These are phyloP conservation scores for Perdita meconis DNA, from an alignment of 2,888 invertebrate genomes.

Conservation along the genomic window DNA sequence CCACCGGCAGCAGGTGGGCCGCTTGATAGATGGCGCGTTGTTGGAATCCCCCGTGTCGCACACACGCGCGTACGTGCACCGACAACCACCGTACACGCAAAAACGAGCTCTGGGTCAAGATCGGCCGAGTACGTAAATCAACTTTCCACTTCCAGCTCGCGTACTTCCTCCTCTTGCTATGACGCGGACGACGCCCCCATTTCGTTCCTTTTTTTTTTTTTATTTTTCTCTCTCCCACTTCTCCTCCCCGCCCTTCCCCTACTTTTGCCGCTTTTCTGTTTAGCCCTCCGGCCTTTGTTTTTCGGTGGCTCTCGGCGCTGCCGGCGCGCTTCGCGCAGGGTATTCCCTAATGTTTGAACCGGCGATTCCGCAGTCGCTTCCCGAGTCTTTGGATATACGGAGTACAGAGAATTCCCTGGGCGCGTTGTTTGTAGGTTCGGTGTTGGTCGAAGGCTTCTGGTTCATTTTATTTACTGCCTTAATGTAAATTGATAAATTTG, in stretches of 20 bases:
- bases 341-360: conserved; percentile 21
- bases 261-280: background rate
- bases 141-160: conserved; percentile 69
- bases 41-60: conserved; percentile 56
- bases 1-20: conserved; percentile 70
- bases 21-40: conserved; percentile 70
- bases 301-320: background rate
- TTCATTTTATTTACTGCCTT: no score
- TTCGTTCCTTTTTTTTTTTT: no score
- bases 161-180: conserved; percentile 60
- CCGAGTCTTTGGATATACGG: no score
- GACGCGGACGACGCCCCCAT: conserved; percentile 14
- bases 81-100: conserved; percentile 48
- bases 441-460: no score
- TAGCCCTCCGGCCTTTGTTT: conserved; percentile 33
- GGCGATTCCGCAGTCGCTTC: background rate
- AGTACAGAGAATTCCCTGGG: no score
- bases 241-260: conserved; percentile 14
- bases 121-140: conserved; percentile 75
- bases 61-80: conserved; percentile 23
- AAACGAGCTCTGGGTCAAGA: conserved; percentile 74
- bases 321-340: background rate
- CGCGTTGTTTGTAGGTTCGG: no score
- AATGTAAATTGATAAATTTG: no score
- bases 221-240: background rate